A percentile compares a stretch with the other conserved stretches of the same genome.
phyloP scores from a whole-genome alignment of 2,888 invertebrate species.

The Cephus pulcher region DNA sequence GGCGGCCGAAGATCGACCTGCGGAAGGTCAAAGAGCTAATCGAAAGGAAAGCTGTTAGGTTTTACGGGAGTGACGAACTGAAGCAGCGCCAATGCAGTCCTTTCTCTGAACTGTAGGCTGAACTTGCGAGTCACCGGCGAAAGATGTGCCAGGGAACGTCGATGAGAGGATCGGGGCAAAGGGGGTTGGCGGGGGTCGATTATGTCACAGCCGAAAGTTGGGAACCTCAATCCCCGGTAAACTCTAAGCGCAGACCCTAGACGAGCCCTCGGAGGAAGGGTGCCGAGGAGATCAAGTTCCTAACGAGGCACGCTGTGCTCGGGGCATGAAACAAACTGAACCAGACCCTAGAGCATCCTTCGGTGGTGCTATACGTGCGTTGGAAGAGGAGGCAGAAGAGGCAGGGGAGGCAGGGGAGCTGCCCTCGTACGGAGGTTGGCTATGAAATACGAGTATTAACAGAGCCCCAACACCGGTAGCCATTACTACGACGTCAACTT shows the following conservation, averaged over 20 bases:
- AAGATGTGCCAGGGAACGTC: neutral
- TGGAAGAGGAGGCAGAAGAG: slow-evolving; percentile 18
- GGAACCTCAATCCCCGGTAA: slow-evolving; percentile 40
- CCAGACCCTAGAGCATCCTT: slow-evolving; percentile 41
- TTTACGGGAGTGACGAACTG: no score
- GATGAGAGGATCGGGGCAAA: neutral
- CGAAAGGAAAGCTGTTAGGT: no score
- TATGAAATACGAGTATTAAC: slow-evolving; percentile 54
- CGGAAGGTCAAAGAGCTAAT: no score
- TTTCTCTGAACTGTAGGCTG: no score
- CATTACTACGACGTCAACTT: slow-evolving; percentile 22
- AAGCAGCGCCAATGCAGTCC: no score
- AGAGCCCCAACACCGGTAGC: slow-evolving; percentile 27
- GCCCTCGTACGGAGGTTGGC: slow-evolving; percentile 23
- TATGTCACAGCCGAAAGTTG: slow-evolving; percentile 46
- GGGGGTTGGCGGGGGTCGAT: no score
- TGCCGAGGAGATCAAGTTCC: slow-evolving; percentile 53
- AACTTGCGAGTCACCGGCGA: slow-evolving; percentile 1
- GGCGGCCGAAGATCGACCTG: no score
- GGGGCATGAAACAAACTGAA: slow-evolving; percentile 54
- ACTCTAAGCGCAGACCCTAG: slow-evolving; percentile 34
- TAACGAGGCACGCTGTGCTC: slow-evolving; percentile 55
- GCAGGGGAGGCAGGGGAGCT: slow-evolving; percentile 18
- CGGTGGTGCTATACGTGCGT: neutral
- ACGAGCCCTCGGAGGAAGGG: slow-evolving; percentile 32